Evolutionary conservation across 2,888 invertebrate species (phyloP).

Genomic region (Apomyelois bistriatella): DNA sequence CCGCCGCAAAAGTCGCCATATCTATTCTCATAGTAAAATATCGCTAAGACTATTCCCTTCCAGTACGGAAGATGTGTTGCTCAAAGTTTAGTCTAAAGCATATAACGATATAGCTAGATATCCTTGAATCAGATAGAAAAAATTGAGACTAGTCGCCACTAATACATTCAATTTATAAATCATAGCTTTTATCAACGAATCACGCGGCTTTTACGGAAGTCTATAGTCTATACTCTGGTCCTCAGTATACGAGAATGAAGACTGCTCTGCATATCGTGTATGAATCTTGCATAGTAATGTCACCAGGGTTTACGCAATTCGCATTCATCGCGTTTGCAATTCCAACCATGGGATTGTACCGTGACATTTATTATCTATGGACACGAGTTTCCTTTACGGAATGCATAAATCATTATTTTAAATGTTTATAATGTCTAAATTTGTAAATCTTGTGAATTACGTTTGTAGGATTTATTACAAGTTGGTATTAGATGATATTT

Average conservation of each 20-base stretch:
- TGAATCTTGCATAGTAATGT: constrained; percentile 7
- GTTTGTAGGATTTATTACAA: not conserved
- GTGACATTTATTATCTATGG: constrained; percentile 7
- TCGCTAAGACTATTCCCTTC: too few relatives aligned
- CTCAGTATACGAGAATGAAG: not conserved
- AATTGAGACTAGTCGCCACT: too few relatives aligned
- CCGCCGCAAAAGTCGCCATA: too few relatives aligned
- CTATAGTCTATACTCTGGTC: not conserved
- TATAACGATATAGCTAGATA: too few relatives aligned
- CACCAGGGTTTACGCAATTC: constrained; percentile 1
- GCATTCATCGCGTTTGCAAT: constrained; percentile 1
- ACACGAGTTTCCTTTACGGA: constrained; percentile 1
- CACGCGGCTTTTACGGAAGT: too few relatives aligned
- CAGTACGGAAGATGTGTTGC: too few relatives aligned
- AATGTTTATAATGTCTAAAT: not conserved
- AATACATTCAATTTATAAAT: too few relatives aligned
- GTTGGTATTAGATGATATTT: too few relatives aligned
- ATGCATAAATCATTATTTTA: constrained; percentile 4
- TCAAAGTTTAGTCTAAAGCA: too few relatives aligned
- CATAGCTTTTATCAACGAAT: too few relatives aligned
- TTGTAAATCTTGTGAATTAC: not conserved
- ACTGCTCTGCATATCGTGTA: not conserved
- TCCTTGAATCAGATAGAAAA: too few relatives aligned
- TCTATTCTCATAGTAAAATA: too few relatives aligned
- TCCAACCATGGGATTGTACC: not conserved